Base-by-base conservation (phyloP, 2,797 vertebrate genomes). In the Chloroceryle inda region DNA sequence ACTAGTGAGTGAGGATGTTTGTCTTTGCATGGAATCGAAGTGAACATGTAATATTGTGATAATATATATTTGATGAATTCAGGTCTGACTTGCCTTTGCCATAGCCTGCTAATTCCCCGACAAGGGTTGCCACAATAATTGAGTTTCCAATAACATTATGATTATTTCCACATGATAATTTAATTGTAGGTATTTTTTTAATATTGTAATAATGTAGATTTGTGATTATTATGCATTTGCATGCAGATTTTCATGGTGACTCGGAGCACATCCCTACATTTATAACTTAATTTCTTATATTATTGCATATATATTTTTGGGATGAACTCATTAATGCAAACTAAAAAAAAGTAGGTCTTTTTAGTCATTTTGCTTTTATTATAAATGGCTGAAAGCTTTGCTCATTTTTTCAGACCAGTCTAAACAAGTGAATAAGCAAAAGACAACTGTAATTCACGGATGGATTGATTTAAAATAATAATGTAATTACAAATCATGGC, bases 131-230 rank as follows among this genome's bases (percentile, higher is more conserved):
- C 98, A 99, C 98, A 98, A 97, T 99, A 99, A 99, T 99, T 99
- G 99, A 99, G 99, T 99, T 99, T 99, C 99, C 99, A 99, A 99
- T 99, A 99, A 99, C 99, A 99, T 99, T 99, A 99, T 99, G 99
- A 99, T 99, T 99, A 99, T 99, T 99, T 98, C 98, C 99, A 99
- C 99, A 98, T 98, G 99, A 99, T 99, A 99, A 99, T 99, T 99
- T 99, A 99, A 99, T 99, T 99, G 98, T 98, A 98, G 98, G 98
- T 99, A 98, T 99, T 99, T 99, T 99, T 99, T 99, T 99, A 99
- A 99, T 99, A 99, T 99, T 98, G 99, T 99, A 99, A 99, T 99
- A 99, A 99, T 99, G 98, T 99, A 99, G 99, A 99, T 99, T 98
- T 99, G 98, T 99, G 99, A 99, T 99, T 99, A 99, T 99, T 99